Evolutionary conservation across 2,113 vertebrate genomes (phyloP), one percentile per base, ranked within the genome.

Genomic region (Caracal caracal): DNA sequence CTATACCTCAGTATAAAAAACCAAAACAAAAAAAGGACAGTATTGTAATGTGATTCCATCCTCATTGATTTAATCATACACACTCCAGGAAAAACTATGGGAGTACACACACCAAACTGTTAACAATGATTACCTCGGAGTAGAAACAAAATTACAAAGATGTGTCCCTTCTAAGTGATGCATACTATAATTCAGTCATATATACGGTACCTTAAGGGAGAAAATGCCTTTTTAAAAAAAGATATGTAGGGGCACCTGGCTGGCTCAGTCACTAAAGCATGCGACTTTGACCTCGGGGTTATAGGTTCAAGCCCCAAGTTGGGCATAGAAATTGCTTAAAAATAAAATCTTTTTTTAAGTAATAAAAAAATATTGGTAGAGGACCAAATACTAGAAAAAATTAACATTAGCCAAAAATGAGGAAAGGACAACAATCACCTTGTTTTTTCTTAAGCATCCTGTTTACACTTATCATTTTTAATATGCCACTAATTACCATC

Each of bases 391-490:
- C 88, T 47, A 47, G 9, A 26, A 80, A 88, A 92, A 49, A 22
- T 6, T 30, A 13, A 86, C 17, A 17, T 93, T 85, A 76, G 12
- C 51, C 40, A 51, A 94, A 90, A 92, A 26, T 3, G 80, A 47
- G 16, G 17, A 73, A 37, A 70, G 59, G 8, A 66, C 3, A 28
- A 66, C 40, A n/a, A 8, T 66, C 56, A 75, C 47, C 59, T 92
- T 93, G 47, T 76, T 56, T 88, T 87, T 51, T 35, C 17, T 40
- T 75, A 82, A 93, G 70, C 51, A 53, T 84, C 51, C 80, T 88
- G 35, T 87, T 95, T 89, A 71, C 33, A 80, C 40, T 76, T 35
- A 37, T 73, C 61, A 76, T 94, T 93, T 95, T 95, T 49, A 70
- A 37, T 90, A 49, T 49, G 28, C 12, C 51, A 83, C 73, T 47